Percentiles rank a stretch among this genome's conserved stretches.
Evolutionary conservation across 1,140 invertebrate species (phyloP).

Genomic region (Heterodera schachtii): DNA sequence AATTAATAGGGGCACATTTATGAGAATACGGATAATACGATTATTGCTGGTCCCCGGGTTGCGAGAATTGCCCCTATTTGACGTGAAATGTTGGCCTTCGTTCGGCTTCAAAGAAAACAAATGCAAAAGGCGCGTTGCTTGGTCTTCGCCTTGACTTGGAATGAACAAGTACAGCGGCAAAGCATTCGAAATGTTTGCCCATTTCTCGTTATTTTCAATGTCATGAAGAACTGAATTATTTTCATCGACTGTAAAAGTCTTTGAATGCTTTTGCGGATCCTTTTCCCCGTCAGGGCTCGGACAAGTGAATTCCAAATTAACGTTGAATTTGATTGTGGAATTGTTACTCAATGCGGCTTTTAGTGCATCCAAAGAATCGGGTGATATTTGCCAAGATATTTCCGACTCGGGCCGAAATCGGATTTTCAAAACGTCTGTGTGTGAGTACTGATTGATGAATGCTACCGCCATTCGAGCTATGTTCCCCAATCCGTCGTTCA

Average conservation of each 20-base stretch:
- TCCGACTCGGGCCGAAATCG: constrained; percentile 63
- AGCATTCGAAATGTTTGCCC: constrained; percentile 36
- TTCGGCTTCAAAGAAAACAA: not conserved
- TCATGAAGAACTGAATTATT: not conserved
- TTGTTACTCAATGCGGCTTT: constrained; percentile 35
- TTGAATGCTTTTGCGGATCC: constrained; percentile 50
- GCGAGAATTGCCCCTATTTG: no score
- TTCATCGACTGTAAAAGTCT: constrained; percentile 13
- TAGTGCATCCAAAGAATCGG: constrained; percentile 58
- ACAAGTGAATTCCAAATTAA: constrained; percentile 53
- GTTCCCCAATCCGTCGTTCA: constrained; percentile 32
- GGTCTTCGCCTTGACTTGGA: constrained; percentile 61
- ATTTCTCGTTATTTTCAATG: constrained; percentile 14
- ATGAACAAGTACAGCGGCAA: constrained; percentile 51
- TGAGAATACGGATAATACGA: no score
- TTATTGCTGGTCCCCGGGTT: no score
- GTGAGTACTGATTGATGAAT: constrained; percentile 57
- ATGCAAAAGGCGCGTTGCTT: constrained; percentile 33
- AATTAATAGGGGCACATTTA: no score
- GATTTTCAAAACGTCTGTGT: constrained; percentile 42
- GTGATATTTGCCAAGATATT: constrained; percentile 57
- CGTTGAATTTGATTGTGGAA: constrained; percentile 32
- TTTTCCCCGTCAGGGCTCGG: constrained; percentile 42
- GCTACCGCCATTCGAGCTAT: constrained; percentile 48
- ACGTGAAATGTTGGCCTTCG: no score